Conservation (phyloP, 2,888 invertebrate genomes). For the Cartodere bifasciata region DNA sequence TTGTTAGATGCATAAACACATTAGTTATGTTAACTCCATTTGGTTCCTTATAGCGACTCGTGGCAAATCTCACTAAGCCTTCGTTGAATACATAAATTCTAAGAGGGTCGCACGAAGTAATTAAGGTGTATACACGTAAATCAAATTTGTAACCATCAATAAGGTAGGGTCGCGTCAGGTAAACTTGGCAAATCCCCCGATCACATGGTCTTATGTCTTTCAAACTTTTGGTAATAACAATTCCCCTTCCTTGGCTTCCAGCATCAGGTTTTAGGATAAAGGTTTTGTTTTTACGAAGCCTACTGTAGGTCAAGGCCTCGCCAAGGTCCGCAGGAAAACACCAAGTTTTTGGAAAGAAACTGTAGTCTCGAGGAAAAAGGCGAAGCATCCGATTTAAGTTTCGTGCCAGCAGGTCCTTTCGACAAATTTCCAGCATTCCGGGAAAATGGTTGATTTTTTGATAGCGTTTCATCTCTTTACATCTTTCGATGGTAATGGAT, state of each 20-base stretch:
- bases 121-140: constrained; percentile 73
- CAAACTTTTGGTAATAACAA: constrained; percentile 70
- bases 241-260: constrained; percentile 83
- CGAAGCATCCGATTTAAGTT: constrained; percentile 84
- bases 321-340: constrained; percentile 80
- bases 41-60: constrained; percentile 76
- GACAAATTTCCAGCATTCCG: constrained; percentile 37
- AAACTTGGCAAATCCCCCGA: constrained; percentile 77
- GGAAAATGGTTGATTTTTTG: constrained; percentile 91
- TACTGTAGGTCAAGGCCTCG: constrained; percentile 59
- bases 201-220: constrained; percentile 70
- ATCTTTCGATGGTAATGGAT: constrained; percentile 72
- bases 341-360: constrained; percentile 90
- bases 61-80: constrained; percentile 82
- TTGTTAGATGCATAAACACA: constrained; percentile 89
- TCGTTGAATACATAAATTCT: constrained; percentile 85
- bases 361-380: constrained; percentile 79
- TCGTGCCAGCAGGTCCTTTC: constrained; percentile 79
- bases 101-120: constrained; percentile 83
- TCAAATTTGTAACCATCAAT: constrained; percentile 92
- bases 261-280: constrained; percentile 87
- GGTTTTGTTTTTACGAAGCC: constrained; percentile 56
- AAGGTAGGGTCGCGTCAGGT: constrained; percentile 62
- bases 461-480: constrained; percentile 84
- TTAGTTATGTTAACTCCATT: constrained; percentile 70